A percentile compares a stretch with the other conserved stretches of the same genome.
Conservation (phyloP, 2,113 vertebrate genomes). For the Electrona antarctica region DNA sequence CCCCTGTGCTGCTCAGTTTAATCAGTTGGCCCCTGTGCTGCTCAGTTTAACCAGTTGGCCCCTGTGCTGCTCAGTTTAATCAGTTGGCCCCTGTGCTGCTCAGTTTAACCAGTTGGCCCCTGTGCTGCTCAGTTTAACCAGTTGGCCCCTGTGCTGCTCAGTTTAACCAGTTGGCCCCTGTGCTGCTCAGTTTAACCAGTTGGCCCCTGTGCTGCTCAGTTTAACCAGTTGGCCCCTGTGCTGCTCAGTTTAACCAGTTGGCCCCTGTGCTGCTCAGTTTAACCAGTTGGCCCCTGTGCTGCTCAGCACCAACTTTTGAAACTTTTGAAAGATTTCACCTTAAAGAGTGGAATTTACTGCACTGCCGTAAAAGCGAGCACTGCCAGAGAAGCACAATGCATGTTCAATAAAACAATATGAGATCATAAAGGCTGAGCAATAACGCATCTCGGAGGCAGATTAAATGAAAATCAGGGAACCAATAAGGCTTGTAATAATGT, state of each 20-base stretch:
- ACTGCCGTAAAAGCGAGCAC: conserved; percentile 71
- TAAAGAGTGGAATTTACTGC: conserved; percentile 77
- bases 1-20: conserved; percentile 38
- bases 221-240: no score
- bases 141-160: no score
- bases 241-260: no score
- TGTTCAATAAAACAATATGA: conserved; percentile 84
- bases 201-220: no score
- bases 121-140: conserved; percentile 27
- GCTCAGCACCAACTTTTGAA: conserved; percentile 53
- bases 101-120: no score
- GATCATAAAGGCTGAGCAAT: conserved; percentile 81
- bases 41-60: no score
- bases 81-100: no score
- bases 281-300: conserved; percentile 38
- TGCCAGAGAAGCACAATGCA: conserved; percentile 77
- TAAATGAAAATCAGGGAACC: conserved; percentile 84
- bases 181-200: conserved; percentile 26
- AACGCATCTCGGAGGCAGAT: conserved; percentile 79
- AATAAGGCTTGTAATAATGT: conserved; percentile 83
- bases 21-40: no score
- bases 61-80: no score
- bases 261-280: no score
- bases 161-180: conserved; percentile 40
- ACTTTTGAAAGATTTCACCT: conserved; percentile 71